Conservation (phyloP, 2,797 vertebrate species). For the Knipowitschia caucasica region DNA sequence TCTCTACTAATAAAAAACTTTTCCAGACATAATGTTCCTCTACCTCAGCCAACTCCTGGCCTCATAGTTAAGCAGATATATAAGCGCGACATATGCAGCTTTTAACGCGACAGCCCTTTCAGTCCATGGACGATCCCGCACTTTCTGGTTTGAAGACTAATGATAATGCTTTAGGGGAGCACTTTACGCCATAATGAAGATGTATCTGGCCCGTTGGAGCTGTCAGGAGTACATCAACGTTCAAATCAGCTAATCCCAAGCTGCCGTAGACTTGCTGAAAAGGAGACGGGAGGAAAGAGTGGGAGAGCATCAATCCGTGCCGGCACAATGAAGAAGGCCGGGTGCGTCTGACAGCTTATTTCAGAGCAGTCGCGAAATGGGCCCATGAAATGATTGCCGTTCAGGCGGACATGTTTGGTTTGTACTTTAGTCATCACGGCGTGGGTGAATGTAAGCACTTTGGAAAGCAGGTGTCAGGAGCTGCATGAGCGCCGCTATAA, state of each 20-base stretch:
- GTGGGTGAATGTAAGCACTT: slow-evolving; percentile 54
- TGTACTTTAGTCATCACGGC: slow-evolving; percentile 49
- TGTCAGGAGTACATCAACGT: slow-evolving; percentile 60
- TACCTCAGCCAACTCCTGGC: slow-evolving; percentile 11
- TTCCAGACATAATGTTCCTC: slow-evolving; percentile 20
- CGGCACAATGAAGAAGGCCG: slow-evolving; percentile 38
- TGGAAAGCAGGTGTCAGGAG: slow-evolving; percentile 53
- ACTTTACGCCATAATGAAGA: slow-evolving; percentile 62
- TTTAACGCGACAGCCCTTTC: slow-evolving; percentile 37
- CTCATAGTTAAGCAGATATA: slow-evolving; percentile 23
- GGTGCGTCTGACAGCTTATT: slow-evolving; percentile 65
- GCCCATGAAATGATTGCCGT: slow-evolving; percentile 55
- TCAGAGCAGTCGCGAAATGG: slow-evolving; percentile 35
- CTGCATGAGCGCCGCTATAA: neutral
- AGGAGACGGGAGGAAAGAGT: slow-evolving; percentile 21
- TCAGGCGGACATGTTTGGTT: slow-evolving; percentile 46
- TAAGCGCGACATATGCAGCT: slow-evolving; percentile 21
- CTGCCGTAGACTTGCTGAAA: slow-evolving; percentile 28
- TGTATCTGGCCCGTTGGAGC: slow-evolving; percentile 54
- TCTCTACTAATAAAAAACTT: slow-evolving; percentile 15
- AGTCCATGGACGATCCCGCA: slow-evolving; percentile 17
- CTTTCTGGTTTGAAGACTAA: slow-evolving; percentile 50
- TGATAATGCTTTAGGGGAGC: slow-evolving; percentile 55
- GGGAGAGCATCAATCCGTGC: slow-evolving; percentile 51
- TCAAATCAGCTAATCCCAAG: slow-evolving; percentile 54